phyloP scores from a whole-genome alignment of 2,797 vertebrate genomes.

The Aplochiton taeniatus region DNA sequence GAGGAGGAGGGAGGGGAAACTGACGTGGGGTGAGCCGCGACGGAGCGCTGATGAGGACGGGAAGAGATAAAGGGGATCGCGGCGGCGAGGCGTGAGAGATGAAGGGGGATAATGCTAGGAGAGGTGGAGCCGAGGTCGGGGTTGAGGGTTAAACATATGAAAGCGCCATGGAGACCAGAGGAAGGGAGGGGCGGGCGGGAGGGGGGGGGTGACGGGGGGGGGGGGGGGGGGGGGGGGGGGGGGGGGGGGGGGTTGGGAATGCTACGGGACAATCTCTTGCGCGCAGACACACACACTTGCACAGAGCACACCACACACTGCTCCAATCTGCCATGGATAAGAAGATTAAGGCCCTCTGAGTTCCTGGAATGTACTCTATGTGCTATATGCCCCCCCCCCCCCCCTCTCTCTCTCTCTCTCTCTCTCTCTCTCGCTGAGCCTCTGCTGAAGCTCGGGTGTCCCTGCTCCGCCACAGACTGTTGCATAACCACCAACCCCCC shows the following conservation, averaged over 20 bases:
- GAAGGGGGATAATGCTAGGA: conserved; percentile 19
- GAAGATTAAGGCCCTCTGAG: conserved; percentile 72
- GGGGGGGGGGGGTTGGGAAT: conserved; percentile 23
- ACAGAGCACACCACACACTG: conserved; percentile 45
- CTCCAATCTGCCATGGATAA: conserved; percentile 73
- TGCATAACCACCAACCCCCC: too few species aligned
- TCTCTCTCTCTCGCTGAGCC: conserved; percentile 17
- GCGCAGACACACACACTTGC: conserved; percentile 10
- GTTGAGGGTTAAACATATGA: conserved; percentile 24
- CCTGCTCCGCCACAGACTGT: conserved; percentile 25
- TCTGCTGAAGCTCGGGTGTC: too few species aligned
- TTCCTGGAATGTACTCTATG: conserved; percentile 72
- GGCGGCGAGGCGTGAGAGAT: conserved; percentile 29
- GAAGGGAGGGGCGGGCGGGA: conserved; percentile 29
- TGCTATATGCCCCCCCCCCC: conserved; percentile 46
- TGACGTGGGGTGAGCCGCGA: too few species aligned
- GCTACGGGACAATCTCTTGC: conserved; percentile 29
- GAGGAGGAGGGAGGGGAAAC: conserved; percentile 16
- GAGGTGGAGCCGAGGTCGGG: conserved; percentile 33
- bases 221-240: conserved; percentile 13
- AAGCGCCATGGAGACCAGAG: conserved; percentile 24
- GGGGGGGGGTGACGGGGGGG: conserved; percentile 16
- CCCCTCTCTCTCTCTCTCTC: conserved; percentile 12
- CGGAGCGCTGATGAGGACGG: conserved; percentile 54
- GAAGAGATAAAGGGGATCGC: conserved; percentile 35